Evolutionary conservation across 2,888 invertebrate genomes (phyloP).

Genomic region (Microctonus brassicae): DNA sequence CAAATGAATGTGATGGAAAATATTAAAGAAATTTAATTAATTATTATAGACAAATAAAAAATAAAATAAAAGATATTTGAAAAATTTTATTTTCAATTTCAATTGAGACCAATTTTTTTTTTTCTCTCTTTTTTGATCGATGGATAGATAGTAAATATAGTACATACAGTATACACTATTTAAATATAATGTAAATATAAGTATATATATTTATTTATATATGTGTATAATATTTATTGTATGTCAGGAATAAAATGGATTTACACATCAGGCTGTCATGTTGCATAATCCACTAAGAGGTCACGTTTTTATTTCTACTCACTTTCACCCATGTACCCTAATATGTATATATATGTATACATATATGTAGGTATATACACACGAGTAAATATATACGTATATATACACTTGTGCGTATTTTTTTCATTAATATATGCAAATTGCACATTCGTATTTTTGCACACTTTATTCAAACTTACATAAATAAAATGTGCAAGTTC

Average conservation of each 20-base stretch:
- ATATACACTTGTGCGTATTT: background rate
- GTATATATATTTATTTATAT: slow-evolving; percentile 10
- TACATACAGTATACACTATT: too few species aligned
- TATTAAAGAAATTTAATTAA: too few species aligned
- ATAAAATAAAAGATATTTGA: too few species aligned
- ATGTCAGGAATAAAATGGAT: background rate
- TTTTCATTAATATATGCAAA: background rate
- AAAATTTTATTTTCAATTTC: too few species aligned
- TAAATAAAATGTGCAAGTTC: background rate
- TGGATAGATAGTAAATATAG: too few species aligned
- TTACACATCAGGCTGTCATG: background rate
- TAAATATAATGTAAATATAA: slow-evolving; percentile 26
- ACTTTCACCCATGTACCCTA: background rate
- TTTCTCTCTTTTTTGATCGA: too few species aligned
- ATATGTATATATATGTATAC: too few species aligned
- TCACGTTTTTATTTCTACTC: background rate
- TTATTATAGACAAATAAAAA: too few species aligned
- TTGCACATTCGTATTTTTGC: background rate
- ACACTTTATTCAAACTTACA: background rate
- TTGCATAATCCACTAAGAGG: background rate
- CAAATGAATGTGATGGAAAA: too few species aligned
- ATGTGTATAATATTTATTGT: background rate
- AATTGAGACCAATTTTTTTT: too few species aligned
- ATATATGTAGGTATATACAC: too few species aligned
- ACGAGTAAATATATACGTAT: background rate